These are phyloP conservation scores for Ormia ochracea DNA, from an alignment of 2,888 invertebrate species.

Conservation along the genomic window DNA sequence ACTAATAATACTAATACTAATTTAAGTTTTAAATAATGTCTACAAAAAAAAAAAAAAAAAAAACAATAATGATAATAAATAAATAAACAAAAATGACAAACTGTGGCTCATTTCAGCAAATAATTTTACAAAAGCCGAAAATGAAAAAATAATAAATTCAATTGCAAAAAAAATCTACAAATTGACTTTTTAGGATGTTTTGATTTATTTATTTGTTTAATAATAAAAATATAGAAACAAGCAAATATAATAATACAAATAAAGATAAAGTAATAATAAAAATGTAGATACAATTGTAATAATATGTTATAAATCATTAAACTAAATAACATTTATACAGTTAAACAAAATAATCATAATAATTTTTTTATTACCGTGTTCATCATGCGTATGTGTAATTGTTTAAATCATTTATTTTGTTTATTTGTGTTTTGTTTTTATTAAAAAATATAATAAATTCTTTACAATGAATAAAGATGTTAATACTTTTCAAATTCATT, in stretches of 20 bases:
- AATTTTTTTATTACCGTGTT: constrained; percentile 5
- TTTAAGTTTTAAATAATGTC: too few relatives aligned
- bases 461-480: not conserved
- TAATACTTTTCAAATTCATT: too few relatives aligned
- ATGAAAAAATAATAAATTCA: too few relatives aligned
- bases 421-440: not conserved
- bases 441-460: not conserved
- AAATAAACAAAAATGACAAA: too few relatives aligned
- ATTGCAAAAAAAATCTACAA: too few relatives aligned
- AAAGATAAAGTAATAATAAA: constrained; percentile 62
- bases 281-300: constrained; percentile 63
- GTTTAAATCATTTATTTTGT: not conserved
- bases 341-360: constrained; percentile 53
- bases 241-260: constrained; percentile 68
- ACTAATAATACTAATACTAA: too few relatives aligned
- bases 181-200: constrained; percentile 14
- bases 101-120: too few relatives aligned
- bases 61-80: too few relatives aligned
- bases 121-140: too few relatives aligned
- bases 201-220: constrained; percentile 52
- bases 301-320: constrained; percentile 52
- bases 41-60: too few relatives aligned
- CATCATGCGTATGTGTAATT: not conserved
- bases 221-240: constrained; percentile 64
- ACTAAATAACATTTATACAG: constrained; percentile 63